phyloP scores from a whole-genome alignment of 2,888 invertebrate species.

The Timema podura region DNA sequence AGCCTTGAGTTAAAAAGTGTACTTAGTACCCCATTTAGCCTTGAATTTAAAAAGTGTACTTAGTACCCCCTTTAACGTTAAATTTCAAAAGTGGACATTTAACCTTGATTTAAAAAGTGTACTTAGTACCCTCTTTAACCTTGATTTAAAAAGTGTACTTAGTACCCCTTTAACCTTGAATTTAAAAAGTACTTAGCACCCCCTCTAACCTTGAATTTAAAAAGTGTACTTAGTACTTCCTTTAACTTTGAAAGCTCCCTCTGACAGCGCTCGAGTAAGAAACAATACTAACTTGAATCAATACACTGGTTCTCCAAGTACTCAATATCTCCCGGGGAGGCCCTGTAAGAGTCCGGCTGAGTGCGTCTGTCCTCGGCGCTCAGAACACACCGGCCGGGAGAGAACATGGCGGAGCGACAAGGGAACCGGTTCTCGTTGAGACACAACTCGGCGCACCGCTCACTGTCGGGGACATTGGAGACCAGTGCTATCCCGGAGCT shows the following conservation, averaged over 20 bases:
- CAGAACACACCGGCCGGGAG: conserved; percentile 54
- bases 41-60: too few species aligned
- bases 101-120: too few species aligned
- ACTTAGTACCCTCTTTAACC: too few species aligned
- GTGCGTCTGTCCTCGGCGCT: conserved; percentile 70
- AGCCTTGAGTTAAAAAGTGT: too few species aligned
- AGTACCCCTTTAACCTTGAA: too few species aligned
- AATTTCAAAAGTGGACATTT: too few species aligned
- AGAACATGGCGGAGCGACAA: conserved; percentile 56
- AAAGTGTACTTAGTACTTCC: not conserved
- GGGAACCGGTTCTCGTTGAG: conserved; percentile 50
- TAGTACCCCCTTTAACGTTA: too few species aligned
- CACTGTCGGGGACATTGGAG: conserved; percentile 56
- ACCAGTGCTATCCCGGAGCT: conserved; percentile 61
- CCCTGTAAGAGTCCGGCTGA: conserved; percentile 69
- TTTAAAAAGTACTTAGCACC: too few species aligned
- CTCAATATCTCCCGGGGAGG: conserved; percentile 69
- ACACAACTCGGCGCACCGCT: conserved; percentile 64
- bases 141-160: too few species aligned
- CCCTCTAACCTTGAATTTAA: too few species aligned
- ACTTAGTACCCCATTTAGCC: too few species aligned
- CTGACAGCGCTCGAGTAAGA: conserved; percentile 23
- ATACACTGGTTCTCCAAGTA: conserved; percentile 82
- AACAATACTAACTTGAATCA: conserved; percentile 53
- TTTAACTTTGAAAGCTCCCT: not conserved